Evolutionary conservation across 1,140 invertebrate species (phyloP), one percentile per base, ranked within the genome.

Genomic region (Magallana gigas): DNA sequence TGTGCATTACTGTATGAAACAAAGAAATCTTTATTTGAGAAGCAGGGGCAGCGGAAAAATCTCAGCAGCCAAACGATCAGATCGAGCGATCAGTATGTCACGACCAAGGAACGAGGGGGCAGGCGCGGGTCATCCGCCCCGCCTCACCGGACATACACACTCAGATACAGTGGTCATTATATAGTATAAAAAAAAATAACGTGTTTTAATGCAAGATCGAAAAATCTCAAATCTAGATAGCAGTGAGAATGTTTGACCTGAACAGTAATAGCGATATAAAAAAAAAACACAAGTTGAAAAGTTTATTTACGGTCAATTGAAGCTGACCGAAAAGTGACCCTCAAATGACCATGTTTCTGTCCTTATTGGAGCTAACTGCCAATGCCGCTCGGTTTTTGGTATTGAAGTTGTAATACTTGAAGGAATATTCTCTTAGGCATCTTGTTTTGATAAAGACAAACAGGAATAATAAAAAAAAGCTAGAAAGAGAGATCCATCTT

Each of bases 271-370:
- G 87, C 36, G 2, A 48, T 4, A 48, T 48, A 48, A 48, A 48
- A 76, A 71, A 85, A 88, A 88, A 86, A 85, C 82, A 85, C 62
- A 88, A 88, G 87, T 88, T 88, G 87, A 85, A 86, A 84, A 85
- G 87, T 88, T 88, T 88, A 88, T 88, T 86, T 88, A 86, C 87
- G 87, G 87, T 88, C 87, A 88, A 76, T 84, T 81, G 82, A 57
- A 81, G 82, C 85, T 88, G 87, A 88, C 87, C 87, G 87, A 59
- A 57, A 80, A 60, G n/a, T 88, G 87, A 88, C 87, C 87, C 81
- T 60, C n/a, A n/a, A 83, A 57, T 88, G 84, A 85, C 81, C 87
- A 88, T 62, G 84, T 64, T 88, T 86, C 85, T 85, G 83, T 88
- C 84, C 85, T 83, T 82, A 87, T 87, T 87, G 58, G 36, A 64